Evolutionary conservation across 2,797 vertebrate genomes (phyloP), one percentile per base, ranked within the genome.

Genomic region (Eulemur coronatus): DNA sequence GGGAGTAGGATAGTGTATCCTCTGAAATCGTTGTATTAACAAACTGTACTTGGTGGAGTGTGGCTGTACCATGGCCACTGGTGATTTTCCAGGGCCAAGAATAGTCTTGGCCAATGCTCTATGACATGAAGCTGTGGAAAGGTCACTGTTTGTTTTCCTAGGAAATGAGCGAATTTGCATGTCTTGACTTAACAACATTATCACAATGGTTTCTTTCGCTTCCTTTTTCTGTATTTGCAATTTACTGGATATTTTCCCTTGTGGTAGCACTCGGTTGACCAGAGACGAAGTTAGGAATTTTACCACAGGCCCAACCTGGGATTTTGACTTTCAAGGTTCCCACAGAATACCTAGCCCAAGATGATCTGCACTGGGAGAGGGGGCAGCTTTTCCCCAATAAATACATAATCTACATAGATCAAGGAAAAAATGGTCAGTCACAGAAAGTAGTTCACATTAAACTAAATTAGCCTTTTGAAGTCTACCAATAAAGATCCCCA

Each of bases 41-140:
- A 63, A 95, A 93, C 67, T 38, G 41, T 46, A 63, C 38, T 89
- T 72, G 78, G 43, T n/a, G 6, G 10, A 4, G 12, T 67, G 26
- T 14, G 43, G 70, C 8, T 5, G 4, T 59, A 43, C 76, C 11
- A 35, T 1, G 11, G 80, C 26, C 67, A 48, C 24, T 1, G 0
- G 67, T 70, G 80, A 80, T 88, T 90, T 91, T 94, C 72, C 89
- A 94, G 57, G 80, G 89, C 89, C 78, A 76, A 89, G n/a, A 26
- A 18, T 18, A 67, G 63, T 35, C 57, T 50, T 24, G 69, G 75
- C 43, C 41, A 15, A 33, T 1, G 38, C 6, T 1, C 48, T 52
- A 35, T 35, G 12, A 13, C 65, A 57, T 65, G 87, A 7, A 65
- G 33, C 35, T 55, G 30, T 18, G 28, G 35, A 55, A 85, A 84